phyloP scores from a whole-genome alignment of 2,113 vertebrate genomes.

The Corydoras maculifer region DNA sequence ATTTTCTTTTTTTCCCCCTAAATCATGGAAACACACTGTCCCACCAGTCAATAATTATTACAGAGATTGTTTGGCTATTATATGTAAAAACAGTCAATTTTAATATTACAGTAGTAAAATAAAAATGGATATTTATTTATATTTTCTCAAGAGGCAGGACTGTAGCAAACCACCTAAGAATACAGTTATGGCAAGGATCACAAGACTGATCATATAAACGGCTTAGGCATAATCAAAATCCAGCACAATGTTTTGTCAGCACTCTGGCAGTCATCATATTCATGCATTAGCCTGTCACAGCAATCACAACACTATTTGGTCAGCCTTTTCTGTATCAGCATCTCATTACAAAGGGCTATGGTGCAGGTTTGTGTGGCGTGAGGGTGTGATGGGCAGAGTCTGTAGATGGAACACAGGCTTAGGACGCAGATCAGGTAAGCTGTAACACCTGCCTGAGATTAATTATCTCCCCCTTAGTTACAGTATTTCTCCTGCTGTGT shows the following conservation, averaged over 20 bases:
- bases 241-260: constrained; percentile 35
- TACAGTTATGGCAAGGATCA: constrained; percentile 13
- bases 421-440: too few relatives aligned
- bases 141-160: background rate
- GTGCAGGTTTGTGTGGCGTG: constrained; percentile 35
- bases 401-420: too few relatives aligned
- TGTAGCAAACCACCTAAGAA: constrained; percentile 10
- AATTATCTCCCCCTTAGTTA: too few relatives aligned
- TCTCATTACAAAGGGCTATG: constrained; percentile 47
- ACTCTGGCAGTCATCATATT: constrained; percentile 15
- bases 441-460: too few relatives aligned
- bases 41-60: too few relatives aligned
- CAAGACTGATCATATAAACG: constrained; percentile 20
- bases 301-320: constrained; percentile 43
- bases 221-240: constrained; percentile 30
- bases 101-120: background rate
- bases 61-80: too few relatives aligned
- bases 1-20: too few relatives aligned
- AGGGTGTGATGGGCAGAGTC: too few relatives aligned
- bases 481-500: too few relatives aligned
- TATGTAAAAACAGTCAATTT: too few relatives aligned
- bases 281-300: constrained; percentile 42
- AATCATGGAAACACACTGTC: too few relatives aligned
- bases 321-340: constrained; percentile 36
- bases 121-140: too few relatives aligned